A percentile compares a stretch with the other conserved stretches of the same genome.
Conservation (phyloP, 2,888 invertebrate species). For the Cephus pygmeus region DNA sequence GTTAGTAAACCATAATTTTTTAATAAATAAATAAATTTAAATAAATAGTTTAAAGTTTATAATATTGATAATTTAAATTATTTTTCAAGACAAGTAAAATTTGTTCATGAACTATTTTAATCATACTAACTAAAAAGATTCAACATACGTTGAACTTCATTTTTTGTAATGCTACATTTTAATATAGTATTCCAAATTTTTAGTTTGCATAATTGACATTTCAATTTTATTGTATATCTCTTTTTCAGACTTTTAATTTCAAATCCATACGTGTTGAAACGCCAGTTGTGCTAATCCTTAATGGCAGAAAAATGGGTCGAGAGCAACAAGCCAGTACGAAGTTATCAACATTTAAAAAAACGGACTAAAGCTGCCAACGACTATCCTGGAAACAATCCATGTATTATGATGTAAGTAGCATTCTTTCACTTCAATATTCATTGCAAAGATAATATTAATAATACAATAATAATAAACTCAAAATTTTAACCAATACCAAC, state of each 20-base stretch:
- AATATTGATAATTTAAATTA: constrained; percentile 3
- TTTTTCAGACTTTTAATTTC: constrained; percentile 77
- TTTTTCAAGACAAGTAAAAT: neutral
- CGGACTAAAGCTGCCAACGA: constrained; percentile 59
- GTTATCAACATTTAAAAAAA: constrained; percentile 75
- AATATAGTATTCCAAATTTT: constrained; percentile 15
- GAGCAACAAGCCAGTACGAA: constrained; percentile 75
- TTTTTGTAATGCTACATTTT: constrained; percentile 4
- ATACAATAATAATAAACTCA: neutral
- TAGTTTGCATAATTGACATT: neutral
- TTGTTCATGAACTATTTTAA: neutral
- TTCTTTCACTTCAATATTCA: neutral
- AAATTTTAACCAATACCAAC: no score
- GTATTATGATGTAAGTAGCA: neutral
- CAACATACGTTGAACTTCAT: constrained; percentile 21
- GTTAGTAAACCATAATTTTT: constrained; percentile 62
- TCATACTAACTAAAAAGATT: constrained; percentile 3
- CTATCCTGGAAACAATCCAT: neutral
- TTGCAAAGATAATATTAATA: neutral
- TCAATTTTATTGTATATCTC: neutral
- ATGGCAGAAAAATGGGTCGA: constrained; percentile 78
- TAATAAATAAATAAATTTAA: neutral
- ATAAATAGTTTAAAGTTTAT: neutral
- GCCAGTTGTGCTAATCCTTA: constrained; percentile 79
- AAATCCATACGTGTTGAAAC: constrained; percentile 82